A percentile compares a stretch with the other conserved stretches of the same genome.
Conservation (phyloP, 1,140 invertebrate genomes). For the Heliothis subflexa region DNA sequence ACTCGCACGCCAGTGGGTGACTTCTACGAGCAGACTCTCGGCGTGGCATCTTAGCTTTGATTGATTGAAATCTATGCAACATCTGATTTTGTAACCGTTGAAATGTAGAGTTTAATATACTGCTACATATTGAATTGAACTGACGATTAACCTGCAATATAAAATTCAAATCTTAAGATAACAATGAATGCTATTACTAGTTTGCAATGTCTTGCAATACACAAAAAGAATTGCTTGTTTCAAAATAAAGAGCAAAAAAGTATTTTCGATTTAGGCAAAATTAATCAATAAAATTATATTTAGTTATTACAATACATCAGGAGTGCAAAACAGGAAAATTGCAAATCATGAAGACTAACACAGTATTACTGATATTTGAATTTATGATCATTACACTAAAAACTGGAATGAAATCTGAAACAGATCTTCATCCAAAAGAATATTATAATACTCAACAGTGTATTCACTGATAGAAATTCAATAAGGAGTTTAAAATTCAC, state of each 20-base stretch:
- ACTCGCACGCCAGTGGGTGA: constrained; percentile 94
- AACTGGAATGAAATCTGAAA: background rate
- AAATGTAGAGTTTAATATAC: constrained; percentile 93
- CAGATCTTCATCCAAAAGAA: background rate
- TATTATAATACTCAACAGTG: background rate
- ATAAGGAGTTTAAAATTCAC: constrained; percentile 15
- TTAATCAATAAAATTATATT: too few species aligned
- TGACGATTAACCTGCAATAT: constrained; percentile 90
- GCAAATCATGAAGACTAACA: background rate
- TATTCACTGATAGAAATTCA: background rate
- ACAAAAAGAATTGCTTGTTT: too few species aligned
- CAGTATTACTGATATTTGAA: background rate
- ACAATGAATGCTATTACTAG: background rate
- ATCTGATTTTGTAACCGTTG: constrained; percentile 92
- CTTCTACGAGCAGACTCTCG: constrained; percentile 93
- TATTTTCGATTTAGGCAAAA: too few species aligned
- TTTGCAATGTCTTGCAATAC: background rate
- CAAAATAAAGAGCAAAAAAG: too few species aligned
- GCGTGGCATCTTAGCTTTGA: constrained; percentile 96
- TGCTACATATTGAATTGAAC: constrained; percentile 92
- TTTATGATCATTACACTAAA: background rate
- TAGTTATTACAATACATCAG: too few species aligned
- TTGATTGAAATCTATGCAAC: constrained; percentile 92
- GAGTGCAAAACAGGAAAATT: background rate
- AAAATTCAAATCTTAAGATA: background rate